Evolutionary conservation across 2,113 vertebrate genomes (phyloP).

Genomic region (Apteryx owenii): DNA sequence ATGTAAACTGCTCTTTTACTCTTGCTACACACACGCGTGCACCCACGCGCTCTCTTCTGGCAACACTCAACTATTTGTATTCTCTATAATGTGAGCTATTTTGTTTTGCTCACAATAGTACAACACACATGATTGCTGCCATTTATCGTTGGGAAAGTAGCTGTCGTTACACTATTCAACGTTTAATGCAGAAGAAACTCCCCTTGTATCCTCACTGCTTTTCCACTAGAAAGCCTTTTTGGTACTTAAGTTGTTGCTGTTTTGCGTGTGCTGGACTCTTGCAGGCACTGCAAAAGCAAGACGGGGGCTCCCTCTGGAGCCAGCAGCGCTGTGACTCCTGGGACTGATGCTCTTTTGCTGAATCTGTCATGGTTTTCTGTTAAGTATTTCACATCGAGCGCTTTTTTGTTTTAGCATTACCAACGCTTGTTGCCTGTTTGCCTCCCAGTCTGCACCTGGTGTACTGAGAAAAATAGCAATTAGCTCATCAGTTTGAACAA

Average conservation of each 20-base stretch:
- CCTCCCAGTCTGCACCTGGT: neutral
- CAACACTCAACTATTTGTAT: neutral
- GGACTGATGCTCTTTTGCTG: neutral
- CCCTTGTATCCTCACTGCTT: neutral
- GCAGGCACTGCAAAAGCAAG: conserved; percentile 43
- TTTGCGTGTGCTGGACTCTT: neutral
- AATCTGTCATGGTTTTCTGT: neutral
- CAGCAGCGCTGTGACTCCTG: neutral
- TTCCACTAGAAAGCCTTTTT: neutral
- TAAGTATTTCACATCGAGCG: neutral
- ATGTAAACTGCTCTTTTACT: neutral
- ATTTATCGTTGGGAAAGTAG: neutral
- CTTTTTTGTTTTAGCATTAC: neutral
- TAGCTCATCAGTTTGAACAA: neutral
- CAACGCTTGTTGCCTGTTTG: neutral
- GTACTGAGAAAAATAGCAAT: neutral
- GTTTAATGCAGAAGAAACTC: neutral
- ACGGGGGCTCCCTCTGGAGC: conserved; percentile 72
- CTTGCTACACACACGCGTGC: accelerated
- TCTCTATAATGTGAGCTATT: neutral
- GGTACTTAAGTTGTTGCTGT: neutral
- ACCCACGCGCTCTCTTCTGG: accelerated
- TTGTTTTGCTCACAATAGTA: neutral
- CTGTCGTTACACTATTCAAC: accelerated
- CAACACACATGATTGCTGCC: accelerated